Base-by-base conservation (phyloP, 2,888 invertebrate genomes). In the Trilocha varians region DNA sequence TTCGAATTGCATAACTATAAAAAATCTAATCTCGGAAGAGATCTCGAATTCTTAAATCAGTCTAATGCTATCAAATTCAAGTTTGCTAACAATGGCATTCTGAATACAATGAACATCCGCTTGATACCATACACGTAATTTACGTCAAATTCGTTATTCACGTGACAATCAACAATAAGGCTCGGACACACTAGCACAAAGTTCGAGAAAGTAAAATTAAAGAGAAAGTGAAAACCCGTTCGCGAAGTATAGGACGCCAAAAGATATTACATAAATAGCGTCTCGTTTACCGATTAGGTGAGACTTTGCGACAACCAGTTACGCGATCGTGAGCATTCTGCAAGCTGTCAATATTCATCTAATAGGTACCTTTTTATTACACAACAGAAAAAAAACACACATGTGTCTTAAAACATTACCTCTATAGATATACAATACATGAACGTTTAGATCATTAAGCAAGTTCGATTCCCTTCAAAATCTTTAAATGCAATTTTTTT, bases 171-270 rank as follows among this genome's bases (percentile, higher is more conserved):
- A 16, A 38, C n/a, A 16, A 32, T 25, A 48, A 41, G 47, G 34
- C 41, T 50, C 47, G 53, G 56, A 54, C 41, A 51, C 38, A 60
- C 55, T 52, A 50, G 58, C 60, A 66, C 55, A 71, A 73, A 75
- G 57, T 66, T 62, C 62, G 75, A 77, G 82, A 84, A 82, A 83
- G 80, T 63, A 56, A 59, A 68, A 69, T 68, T 70, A 70, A 56
- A 63, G 83, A 69, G 84, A 84, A 84, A 84, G 84, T 67, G 72
- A 73, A n/a, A 70, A 59, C 70, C 59, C 69, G 65, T 59, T 64
- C 69, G 65, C 68, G 60, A 50, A 52, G 50, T 52, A 54, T 54
- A 62, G 52, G 57, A 57, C 65, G 62, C 69, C 67, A 65, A 71
- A 75, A 67, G 55, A 52, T 60, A 64, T 84, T 83, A 70, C 71